A percentile compares a stretch with the other conserved stretches of the same genome.
These are phyloP conservation scores for Channa argus DNA, from an alignment of 2,113 vertebrate species.

Conservation along the genomic window DNA sequence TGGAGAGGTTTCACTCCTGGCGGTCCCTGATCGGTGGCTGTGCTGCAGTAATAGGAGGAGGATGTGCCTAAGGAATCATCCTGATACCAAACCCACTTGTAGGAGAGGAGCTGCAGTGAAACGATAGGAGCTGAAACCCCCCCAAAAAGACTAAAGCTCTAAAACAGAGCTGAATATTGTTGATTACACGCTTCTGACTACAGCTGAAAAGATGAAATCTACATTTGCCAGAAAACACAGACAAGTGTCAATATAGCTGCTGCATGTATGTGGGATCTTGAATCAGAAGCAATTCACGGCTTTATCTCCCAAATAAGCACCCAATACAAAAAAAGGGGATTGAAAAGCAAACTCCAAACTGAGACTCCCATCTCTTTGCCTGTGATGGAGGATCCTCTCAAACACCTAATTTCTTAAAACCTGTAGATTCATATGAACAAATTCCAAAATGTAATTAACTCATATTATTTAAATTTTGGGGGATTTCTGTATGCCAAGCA, in stretches of 20 bases:
- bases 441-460: constrained; percentile 68
- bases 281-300: constrained; percentile 53
- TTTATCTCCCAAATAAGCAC: constrained; percentile 43
- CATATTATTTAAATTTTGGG: constrained; percentile 61
- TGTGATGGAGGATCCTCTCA: constrained; percentile 33
- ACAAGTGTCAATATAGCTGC: constrained; percentile 27
- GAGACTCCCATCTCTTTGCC: neutral
- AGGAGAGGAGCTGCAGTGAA: constrained; percentile 15
- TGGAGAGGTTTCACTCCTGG: constrained; percentile 40
- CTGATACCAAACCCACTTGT: constrained; percentile 18
- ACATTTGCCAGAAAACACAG: constrained; percentile 21
- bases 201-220: constrained; percentile 26
- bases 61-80: constrained; percentile 22
- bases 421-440: constrained; percentile 39
- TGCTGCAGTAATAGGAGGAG: constrained; percentile 30
- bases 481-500: constrained; percentile 32
- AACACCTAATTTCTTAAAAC: constrained; percentile 22
- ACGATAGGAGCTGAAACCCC: constrained; percentile 29
- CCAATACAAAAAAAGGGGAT: neutral
- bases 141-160: neutral
- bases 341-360: constrained; percentile 27
- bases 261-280: constrained; percentile 35
- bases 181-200: constrained; percentile 31
- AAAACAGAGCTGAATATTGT: constrained; percentile 20
- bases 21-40: constrained; percentile 32